phyloP scores from a whole-genome alignment of 2,888 invertebrate species.

The Archips crataeganus region DNA sequence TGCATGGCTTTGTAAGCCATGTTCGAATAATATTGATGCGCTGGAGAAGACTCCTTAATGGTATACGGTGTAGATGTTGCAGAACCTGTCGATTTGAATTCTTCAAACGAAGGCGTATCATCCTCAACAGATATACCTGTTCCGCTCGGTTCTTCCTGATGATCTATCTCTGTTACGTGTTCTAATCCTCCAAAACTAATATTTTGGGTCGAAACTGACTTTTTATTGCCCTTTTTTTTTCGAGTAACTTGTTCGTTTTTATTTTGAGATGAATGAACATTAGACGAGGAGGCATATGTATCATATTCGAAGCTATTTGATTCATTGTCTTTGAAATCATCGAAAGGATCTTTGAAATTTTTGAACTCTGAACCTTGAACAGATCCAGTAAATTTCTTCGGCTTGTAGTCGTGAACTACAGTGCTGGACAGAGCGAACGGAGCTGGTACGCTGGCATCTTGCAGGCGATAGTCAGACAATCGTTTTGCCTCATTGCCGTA shows the following conservation, averaged over 20 bases:
- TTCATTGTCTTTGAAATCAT: constrained; percentile 60
- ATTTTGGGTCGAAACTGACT: constrained; percentile 78
- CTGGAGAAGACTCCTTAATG: constrained; percentile 69
- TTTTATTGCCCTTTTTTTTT: constrained; percentile 67
- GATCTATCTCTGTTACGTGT: constrained; percentile 70
- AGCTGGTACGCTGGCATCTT: constrained; percentile 61
- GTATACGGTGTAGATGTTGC: constrained; percentile 64
- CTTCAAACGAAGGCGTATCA: constrained; percentile 60
- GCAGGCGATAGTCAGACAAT: constrained; percentile 58
- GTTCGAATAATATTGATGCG: constrained; percentile 70
- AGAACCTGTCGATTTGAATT: constrained; percentile 55
- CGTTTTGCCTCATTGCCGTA: constrained; percentile 56
- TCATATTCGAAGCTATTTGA: constrained; percentile 72
- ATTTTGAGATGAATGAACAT: constrained; percentile 58
- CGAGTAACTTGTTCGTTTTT: constrained; percentile 57
- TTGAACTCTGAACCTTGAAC: constrained; percentile 54
- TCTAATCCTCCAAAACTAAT: constrained; percentile 76
- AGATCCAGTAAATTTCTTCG: constrained; percentile 57
- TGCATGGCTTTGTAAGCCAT: constrained; percentile 73
- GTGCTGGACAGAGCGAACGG: constrained; percentile 74
- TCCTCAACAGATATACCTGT: constrained; percentile 55
- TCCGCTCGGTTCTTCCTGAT: constrained; percentile 62
- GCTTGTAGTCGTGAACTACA: constrained; percentile 74
- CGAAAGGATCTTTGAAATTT: constrained; percentile 67
- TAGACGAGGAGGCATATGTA: constrained; percentile 71